These are phyloP conservation scores for Leptopilina drosophilae DNA, from an alignment of 2,888 invertebrate species.

Conservation along the genomic window DNA sequence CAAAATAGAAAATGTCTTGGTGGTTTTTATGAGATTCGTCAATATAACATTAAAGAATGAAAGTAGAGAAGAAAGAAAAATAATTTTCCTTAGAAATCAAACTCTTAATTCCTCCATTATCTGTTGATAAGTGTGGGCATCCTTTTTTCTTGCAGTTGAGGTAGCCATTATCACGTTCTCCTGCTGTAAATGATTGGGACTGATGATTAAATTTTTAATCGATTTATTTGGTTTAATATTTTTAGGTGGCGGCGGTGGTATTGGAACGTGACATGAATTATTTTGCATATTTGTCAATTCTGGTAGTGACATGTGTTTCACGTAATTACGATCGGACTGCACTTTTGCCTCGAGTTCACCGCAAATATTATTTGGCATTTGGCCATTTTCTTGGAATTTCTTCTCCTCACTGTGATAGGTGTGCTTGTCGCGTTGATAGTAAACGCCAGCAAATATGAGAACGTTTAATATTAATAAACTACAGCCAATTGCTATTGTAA, in stretches of 20 bases:
- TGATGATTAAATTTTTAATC: conserved; percentile 78
- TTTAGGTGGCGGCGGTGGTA: conserved; percentile 88
- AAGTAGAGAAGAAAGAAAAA: not conserved
- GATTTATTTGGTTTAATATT: conserved; percentile 79
- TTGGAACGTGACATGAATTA: conserved; percentile 81
- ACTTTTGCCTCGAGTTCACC: conserved; percentile 88
- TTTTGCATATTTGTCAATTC: conserved; percentile 89
- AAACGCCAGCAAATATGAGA: conserved; percentile 95
- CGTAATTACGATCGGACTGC: conserved; percentile 84
- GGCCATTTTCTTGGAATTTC: conserved; percentile 89
- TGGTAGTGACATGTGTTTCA: conserved; percentile 89
- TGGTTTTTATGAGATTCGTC: not conserved
- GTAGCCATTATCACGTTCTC: conserved; percentile 85
- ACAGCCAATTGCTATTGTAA: conserved; percentile 96
- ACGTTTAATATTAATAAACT: conserved; percentile 94
- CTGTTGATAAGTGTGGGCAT: conserved; percentile 74
- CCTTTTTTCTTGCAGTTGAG: conserved; percentile 86
- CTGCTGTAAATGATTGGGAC: conserved; percentile 83
- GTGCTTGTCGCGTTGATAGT: conserved; percentile 93
- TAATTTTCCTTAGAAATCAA: conserved; percentile 79
- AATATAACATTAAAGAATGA: too few relatives aligned
- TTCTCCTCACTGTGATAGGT: conserved; percentile 78
- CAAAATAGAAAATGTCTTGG: conserved; percentile 14
- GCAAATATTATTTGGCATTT: conserved; percentile 92
- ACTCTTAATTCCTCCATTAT: conserved; percentile 89